These are phyloP conservation scores for Ischnus inquisitorius DNA, from an alignment of 2,888 invertebrate genomes.

Conservation along the genomic window DNA sequence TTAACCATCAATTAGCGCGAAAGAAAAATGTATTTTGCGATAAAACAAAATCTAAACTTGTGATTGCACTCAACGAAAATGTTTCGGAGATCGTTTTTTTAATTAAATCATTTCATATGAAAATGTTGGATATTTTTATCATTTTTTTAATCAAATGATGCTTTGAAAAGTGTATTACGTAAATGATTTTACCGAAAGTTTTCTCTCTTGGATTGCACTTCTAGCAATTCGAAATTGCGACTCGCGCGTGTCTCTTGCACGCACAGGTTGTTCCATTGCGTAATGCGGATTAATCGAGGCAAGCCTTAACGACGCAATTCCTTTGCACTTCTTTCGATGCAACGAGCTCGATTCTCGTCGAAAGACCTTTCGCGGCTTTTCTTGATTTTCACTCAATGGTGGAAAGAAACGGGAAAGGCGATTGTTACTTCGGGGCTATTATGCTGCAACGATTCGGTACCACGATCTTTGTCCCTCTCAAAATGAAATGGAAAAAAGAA, in stretches of 20 bases:
- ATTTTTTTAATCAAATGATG: not conserved
- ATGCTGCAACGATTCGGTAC: conserved; percentile 34
- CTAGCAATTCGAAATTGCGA: not conserved
- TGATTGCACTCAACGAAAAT: too few relatives aligned
- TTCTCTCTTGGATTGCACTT: not conserved
- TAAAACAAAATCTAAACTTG: too few relatives aligned
- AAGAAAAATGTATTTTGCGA: too few relatives aligned
- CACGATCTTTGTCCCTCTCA: not conserved
- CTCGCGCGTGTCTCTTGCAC: not conserved
- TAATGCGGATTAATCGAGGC: conserved; percentile 55
- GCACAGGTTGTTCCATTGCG: conserved; percentile 16
- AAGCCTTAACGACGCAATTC: conserved; percentile 14
- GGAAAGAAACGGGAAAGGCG: conserved; percentile 49
- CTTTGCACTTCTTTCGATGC: conserved; percentile 32
- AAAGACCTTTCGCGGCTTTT: conserved; percentile 63
- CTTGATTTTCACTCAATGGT: conserved; percentile 58
- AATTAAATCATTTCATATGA: too few relatives aligned
- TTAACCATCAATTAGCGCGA: conserved; percentile 25
- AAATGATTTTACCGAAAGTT: not conserved
- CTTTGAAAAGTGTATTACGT: not conserved
- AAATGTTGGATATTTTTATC: not conserved
- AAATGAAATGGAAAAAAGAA: too few relatives aligned
- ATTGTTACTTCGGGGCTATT: conserved; percentile 8
- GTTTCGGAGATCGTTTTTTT: too few relatives aligned
- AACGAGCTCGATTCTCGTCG: conserved; percentile 52